Conservation (phyloP, 2,797 vertebrate genomes). For the Pipistrellus pipistrellus region DNA sequence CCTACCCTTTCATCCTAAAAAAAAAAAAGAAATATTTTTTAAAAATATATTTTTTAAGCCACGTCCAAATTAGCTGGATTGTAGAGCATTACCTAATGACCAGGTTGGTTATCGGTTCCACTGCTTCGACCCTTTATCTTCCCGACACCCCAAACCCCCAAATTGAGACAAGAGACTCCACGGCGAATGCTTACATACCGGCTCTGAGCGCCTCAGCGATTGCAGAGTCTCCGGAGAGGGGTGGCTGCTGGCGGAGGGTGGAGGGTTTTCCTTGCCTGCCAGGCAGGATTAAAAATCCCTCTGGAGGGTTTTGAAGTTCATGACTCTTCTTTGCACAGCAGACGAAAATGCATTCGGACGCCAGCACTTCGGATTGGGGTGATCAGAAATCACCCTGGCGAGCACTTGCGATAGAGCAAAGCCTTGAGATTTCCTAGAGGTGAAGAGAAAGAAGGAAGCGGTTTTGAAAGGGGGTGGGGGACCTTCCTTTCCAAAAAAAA, state of each 20-base stretch:
- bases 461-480: conserved; percentile 73
- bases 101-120: conserved; percentile 49
- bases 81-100: conserved; percentile 59
- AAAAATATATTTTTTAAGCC: neutral
- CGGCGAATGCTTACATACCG: conserved; percentile 71
- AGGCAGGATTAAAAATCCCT: conserved; percentile 77
- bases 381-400: conserved; percentile 51
- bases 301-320: conserved; percentile 84
- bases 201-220: conserved; percentile 60
- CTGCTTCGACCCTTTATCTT: conserved; percentile 48
- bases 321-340: conserved; percentile 78
- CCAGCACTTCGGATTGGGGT: conserved; percentile 65
- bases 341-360: conserved; percentile 72
- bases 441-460: conserved; percentile 79
- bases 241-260: conserved; percentile 62
- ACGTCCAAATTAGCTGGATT: conserved; percentile 65
- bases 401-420: conserved; percentile 75
- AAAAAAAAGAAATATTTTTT: neutral
- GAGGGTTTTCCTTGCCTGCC: conserved; percentile 80
- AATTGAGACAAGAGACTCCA: conserved; percentile 31
- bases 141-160: conserved; percentile 7
- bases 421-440: conserved; percentile 80
- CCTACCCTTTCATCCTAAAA: neutral
- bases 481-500: conserved; percentile 71
- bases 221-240: conserved; percentile 76